A percentile compares a stretch with the other conserved stretches of the same genome.
Evolutionary conservation across 2,888 invertebrate genomes (phyloP).

Genomic region (Oegoconia quadripuncta): DNA sequence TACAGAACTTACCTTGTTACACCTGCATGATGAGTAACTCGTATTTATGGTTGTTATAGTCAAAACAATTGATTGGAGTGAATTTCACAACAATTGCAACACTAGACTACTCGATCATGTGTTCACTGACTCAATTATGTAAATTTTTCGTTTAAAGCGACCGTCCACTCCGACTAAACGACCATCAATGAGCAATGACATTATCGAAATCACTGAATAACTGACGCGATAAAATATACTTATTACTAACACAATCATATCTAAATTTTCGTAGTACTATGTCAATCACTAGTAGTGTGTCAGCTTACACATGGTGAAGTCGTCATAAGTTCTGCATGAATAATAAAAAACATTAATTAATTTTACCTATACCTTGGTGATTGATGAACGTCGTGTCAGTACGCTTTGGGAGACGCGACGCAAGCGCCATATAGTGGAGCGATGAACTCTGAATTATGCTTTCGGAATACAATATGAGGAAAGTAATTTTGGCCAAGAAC

Average conservation of each 20-base stretch:
- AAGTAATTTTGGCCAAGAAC: neutral
- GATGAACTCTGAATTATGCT: conserved; percentile 1
- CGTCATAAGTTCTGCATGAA: neutral
- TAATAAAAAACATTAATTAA: neutral
- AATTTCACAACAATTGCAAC: neutral
- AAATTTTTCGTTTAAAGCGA: conserved; percentile 35
- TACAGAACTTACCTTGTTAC: no score
- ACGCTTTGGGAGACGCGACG: neutral
- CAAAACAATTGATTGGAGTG: neutral
- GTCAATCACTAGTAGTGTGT: no score
- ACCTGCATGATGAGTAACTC: neutral
- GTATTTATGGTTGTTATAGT: no score
- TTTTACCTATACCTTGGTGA: neutral
- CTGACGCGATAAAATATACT: conserved; percentile 37
- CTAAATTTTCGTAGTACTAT: no score
- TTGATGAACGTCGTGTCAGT: neutral
- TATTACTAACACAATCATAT: no score
- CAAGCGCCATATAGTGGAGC: conserved; percentile 3
- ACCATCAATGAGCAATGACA: conserved; percentile 59
- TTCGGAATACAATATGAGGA: neutral
- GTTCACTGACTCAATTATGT: conserved; percentile 31
- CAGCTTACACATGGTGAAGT: no score
- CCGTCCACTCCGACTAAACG: conserved; percentile 41
- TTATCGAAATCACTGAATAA: conserved; percentile 33
- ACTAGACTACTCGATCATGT: neutral